These are phyloP conservation scores for Mayetiola destructor DNA, from an alignment of 2,888 invertebrate genomes.

Conservation along the genomic window DNA sequence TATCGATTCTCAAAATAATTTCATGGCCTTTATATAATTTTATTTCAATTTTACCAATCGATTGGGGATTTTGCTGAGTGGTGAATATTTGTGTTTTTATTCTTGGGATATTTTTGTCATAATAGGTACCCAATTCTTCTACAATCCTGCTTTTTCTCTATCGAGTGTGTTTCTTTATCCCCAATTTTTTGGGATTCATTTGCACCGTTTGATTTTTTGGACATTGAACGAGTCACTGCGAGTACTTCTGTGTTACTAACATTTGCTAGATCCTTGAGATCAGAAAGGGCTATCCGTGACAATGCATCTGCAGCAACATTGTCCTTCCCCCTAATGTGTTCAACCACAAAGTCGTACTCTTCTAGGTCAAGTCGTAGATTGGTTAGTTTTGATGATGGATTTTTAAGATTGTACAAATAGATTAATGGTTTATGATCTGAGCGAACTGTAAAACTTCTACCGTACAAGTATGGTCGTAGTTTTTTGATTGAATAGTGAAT, in stretches of 20 bases:
- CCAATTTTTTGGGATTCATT: no score
- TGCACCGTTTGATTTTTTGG: no score
- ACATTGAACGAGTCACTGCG: background rate
- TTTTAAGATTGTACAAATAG: background rate
- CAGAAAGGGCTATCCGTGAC: background rate
- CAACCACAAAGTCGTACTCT: background rate
- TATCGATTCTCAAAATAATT: no score
- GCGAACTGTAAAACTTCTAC: conserved; percentile 13
- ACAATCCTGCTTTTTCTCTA: no score
- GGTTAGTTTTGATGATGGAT: background rate
- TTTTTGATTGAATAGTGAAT: conserved; percentile 25
- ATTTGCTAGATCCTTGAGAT: background rate
- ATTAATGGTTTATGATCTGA: background rate
- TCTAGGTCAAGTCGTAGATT: background rate
- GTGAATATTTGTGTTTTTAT: no score
- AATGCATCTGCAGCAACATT: background rate
- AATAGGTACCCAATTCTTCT: background rate
- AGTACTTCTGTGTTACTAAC: no score
- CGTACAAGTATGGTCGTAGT: conserved; percentile 26
- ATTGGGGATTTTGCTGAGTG: no score
- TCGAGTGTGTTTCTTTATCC: no score
- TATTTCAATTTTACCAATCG: no score
- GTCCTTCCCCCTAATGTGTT: background rate
- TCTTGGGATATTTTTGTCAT: no score
- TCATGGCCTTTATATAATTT: no score